Base-by-base conservation (phyloP, 1,140 invertebrate species). In the Camponotus vicinus region DNA sequence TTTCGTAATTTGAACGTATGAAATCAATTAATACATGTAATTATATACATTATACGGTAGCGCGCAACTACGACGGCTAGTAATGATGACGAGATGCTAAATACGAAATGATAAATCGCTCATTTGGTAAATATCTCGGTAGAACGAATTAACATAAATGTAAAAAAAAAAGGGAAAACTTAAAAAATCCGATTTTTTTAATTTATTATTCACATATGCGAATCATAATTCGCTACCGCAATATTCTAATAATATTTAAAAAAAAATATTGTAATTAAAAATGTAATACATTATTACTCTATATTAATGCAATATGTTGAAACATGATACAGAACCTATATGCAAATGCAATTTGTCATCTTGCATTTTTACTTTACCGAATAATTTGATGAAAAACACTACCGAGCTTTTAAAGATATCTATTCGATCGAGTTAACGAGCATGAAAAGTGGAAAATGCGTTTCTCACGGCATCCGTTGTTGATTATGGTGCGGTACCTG, bases 21-120 rank as follows among this genome's bases (percentile, higher is more conserved):
- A 5, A 40, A 70, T 27, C 52, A 64, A 37, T 64, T 73, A 57
- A 55, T 67, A 80, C 37, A 82, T 18, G 8, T 59, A 59, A 55
- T 57, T 13, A 7, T 13, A 7, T 82, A 45, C 11, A 40, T 71
- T 71, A 71, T 34, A 64, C 42, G 8, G 15, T 57, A 59, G 67
- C n/a, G 67, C 13, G 42, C 34, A 71, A n/a, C 15, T 64, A 67
- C 59, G 42, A 67, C 40, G 49, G 63, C 2, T 55, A 42, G 18
- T 67, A 71, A 87, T 70, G 86, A 87, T 49, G n/a, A 87, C 57
- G 34, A 75, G 13, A 45, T 11, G 78, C 5, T 82, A 71, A 71
- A 40, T 15, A 3, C 45, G 11, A 27, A 27, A 27, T 2, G 37
- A 37, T 42, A n/a, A 67, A 71, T 40, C 52, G 21, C 32, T 59